Conservation (phyloP, 2,797 vertebrate species). For the Uromys caudimaculatus region DNA sequence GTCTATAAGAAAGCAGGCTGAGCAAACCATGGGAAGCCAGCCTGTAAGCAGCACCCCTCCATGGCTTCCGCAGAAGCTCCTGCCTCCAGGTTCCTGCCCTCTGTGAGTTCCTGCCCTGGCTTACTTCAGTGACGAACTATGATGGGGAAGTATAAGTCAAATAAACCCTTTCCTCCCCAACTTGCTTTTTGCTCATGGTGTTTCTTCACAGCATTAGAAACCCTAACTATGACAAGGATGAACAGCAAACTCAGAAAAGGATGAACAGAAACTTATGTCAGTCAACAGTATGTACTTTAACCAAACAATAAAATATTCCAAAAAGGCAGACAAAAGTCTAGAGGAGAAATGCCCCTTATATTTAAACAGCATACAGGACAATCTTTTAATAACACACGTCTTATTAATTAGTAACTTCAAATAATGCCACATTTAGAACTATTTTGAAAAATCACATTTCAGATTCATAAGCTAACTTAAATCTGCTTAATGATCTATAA, state of each 20-base stretch:
- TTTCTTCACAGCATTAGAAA: background rate
- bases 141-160: background rate
- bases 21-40: background rate
- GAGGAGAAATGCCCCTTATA: background rate
- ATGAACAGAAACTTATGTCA: too few species aligned
- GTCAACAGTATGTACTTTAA: background rate
- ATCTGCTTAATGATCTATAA: background rate
- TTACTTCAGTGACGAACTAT: too few species aligned
- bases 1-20: background rate
- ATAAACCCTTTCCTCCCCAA: background rate
- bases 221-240: background rate
- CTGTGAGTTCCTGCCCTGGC: too few species aligned
- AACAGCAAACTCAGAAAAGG: background rate
- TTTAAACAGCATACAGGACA: slow-evolving; percentile 11
- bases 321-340: background rate
- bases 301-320: background rate
- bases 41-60: too few species aligned
- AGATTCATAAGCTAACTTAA: slow-evolving; percentile 36
- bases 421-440: slow-evolving; percentile 25
- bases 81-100: too few species aligned
- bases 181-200: background rate
- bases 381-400: background rate
- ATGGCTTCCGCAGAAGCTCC: too few species aligned
- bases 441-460: slow-evolving; percentile 50
- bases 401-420: slow-evolving; percentile 43